Evolutionary conservation across 2,113 vertebrate genomes (phyloP).

Genomic region (Struthidea cinerea): DNA sequence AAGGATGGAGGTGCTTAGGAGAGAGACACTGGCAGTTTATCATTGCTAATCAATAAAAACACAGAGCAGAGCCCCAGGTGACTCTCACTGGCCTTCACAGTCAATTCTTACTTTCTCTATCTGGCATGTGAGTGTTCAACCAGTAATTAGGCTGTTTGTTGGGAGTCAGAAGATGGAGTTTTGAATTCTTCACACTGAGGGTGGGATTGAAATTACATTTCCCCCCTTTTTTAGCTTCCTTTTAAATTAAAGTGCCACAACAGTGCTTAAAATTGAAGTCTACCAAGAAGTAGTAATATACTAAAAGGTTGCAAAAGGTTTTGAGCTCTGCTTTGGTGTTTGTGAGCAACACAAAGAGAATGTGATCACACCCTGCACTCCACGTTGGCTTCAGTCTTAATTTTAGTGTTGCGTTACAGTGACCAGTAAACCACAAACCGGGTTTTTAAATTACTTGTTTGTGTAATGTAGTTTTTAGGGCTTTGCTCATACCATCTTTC

Average conservation of each 20-base stretch:
- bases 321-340: not conserved
- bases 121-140: not conserved
- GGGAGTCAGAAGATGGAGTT: not conserved
- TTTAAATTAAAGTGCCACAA: not conserved
- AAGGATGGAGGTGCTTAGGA: not conserved
- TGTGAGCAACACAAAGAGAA: not conserved
- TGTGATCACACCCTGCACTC: not conserved
- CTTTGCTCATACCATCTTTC: not conserved
- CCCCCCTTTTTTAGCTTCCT: not conserved
- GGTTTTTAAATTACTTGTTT: not conserved
- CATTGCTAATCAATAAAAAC: not conserved
- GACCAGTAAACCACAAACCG: not conserved
- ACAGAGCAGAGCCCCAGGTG: not conserved
- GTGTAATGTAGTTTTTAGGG: not conserved
- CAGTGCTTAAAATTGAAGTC: not conserved
- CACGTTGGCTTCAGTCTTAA: not conserved
- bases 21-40: not conserved
- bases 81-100: not conserved
- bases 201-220: not conserved
- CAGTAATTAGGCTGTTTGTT: not conserved
- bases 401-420: not conserved
- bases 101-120: not conserved
- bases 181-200: not conserved
- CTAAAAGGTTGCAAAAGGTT: not conserved
- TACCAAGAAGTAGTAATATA: not conserved